A percentile compares a stretch with the other conserved stretches of the same genome.
These are phyloP conservation scores for Henricia sp. DNA, from an alignment of 53 echinoderm and acorn worm species.

Conservation along the genomic window DNA sequence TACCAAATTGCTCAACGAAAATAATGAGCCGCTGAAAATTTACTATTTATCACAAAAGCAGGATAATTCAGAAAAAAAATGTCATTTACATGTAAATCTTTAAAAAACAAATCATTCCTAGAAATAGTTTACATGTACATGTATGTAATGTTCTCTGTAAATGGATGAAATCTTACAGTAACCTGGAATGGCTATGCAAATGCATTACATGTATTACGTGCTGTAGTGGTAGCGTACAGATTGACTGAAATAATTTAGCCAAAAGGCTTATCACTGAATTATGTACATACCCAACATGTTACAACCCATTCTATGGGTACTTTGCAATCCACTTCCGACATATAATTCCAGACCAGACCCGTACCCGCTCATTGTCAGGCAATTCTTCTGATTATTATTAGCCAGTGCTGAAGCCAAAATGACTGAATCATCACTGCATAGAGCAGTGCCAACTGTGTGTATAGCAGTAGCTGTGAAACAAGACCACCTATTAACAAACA, in stretches of 20 bases:
- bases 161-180: too few species aligned
- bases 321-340: constrained; percentile 14
- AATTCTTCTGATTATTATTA: constrained; percentile 22
- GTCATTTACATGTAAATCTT: too few species aligned
- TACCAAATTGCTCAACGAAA: too few species aligned
- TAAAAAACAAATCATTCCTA: too few species aligned
- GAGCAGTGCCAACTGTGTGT: constrained; percentile 24
- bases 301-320: constrained; percentile 50
- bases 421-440: constrained; percentile 23
- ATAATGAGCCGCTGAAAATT: too few species aligned
- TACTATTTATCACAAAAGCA: too few species aligned
- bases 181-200: too few species aligned
- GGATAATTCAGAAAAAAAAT: too few species aligned
- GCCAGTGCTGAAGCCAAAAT: constrained; percentile 13
- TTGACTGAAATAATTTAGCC: background rate
- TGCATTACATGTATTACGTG: too few species aligned
- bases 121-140: too few species aligned
- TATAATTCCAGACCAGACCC: constrained; percentile 30
- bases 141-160: too few species aligned
- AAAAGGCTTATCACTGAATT: too few species aligned
- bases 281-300: constrained; percentile 43
- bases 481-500: constrained; percentile 47
- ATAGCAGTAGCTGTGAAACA: constrained; percentile 33
- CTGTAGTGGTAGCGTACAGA: background rate
- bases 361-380: constrained; percentile 32